phyloP scores from a whole-genome alignment of 1,140 invertebrate genomes.

The Drosophila bifasciata region DNA sequence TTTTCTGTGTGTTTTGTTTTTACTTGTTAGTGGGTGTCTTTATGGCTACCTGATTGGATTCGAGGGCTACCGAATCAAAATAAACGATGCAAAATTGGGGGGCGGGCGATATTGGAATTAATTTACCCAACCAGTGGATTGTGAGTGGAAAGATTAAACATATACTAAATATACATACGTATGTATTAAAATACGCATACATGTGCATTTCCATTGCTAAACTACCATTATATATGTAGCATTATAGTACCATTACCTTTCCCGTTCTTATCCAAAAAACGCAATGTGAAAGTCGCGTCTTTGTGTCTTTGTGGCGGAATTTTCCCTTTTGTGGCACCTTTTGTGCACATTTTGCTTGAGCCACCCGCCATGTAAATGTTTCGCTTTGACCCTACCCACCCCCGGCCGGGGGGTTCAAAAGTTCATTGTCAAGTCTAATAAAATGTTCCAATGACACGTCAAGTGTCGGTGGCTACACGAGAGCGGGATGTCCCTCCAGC shows the following conservation, averaged over 20 bases:
- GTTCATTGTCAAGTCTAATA: conserved; percentile 82
- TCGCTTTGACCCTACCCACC: conserved; percentile 9
- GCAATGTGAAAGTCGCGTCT: conserved; percentile 64
- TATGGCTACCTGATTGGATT: conserved; percentile 44
- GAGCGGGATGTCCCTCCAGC: conserved; percentile 33
- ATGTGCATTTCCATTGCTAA: too few species aligned
- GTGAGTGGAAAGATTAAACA: not conserved
- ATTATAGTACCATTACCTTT: too few species aligned
- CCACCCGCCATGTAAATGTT: conserved; percentile 45
- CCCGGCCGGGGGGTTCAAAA: conserved; percentile 61
- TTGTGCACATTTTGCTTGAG: conserved; percentile 25
- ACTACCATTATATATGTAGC: too few species aligned
- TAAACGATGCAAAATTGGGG: not conserved
- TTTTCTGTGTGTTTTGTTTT: conserved; percentile 41
- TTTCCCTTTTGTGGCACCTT: conserved; percentile 18
- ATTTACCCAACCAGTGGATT: too few species aligned
- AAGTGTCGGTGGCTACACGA: conserved; percentile 74
- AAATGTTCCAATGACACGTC: conserved; percentile 81
- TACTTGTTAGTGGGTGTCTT: conserved; percentile 36
- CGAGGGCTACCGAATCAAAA: conserved; percentile 21
- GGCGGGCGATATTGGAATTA: too few species aligned
- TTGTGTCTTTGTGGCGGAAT: conserved; percentile 15
- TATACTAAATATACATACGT: not conserved
- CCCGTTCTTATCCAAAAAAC: conserved; percentile 27
- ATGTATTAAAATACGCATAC: too few species aligned